These are phyloP conservation scores for Pachypsylla venusta DNA, from an alignment of 1,140 invertebrate species.

Conservation along the genomic window DNA sequence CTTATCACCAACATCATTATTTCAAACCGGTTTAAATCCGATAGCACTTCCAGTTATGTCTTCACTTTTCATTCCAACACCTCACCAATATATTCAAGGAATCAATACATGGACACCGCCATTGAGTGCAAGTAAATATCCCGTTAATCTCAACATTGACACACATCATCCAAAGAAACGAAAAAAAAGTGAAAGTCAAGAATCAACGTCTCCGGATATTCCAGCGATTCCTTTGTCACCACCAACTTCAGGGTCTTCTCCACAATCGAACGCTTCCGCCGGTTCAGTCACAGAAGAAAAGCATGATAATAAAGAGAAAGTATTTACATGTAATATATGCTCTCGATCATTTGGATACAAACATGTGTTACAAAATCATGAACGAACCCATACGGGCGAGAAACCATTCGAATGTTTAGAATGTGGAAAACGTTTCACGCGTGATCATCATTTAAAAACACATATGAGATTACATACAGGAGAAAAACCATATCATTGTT, in stretches of 20 bases:
- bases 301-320: slow-evolving; percentile 48
- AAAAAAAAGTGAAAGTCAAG: neutral
- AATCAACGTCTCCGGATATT: neutral
- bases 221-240: slow-evolving; percentile 13
- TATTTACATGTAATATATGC: slow-evolving; percentile 77
- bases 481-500: slow-evolving; percentile 83
- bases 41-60: slow-evolving; percentile 1
- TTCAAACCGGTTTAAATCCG: neutral
- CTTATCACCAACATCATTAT: neutral
- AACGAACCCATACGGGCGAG: slow-evolving; percentile 90
- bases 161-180: neutral
- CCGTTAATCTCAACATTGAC: neutral
- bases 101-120: slow-evolving; percentile 5
- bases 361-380: slow-evolving; percentile 89
- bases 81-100: neutral
- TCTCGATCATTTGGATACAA: slow-evolving; percentile 82
- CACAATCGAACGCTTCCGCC: slow-evolving; percentile 13
- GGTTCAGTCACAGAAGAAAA: slow-evolving; percentile 8
- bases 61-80: neutral
- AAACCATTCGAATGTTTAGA: slow-evolving; percentile 91
- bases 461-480: slow-evolving; percentile 86
- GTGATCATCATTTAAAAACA: slow-evolving; percentile 89
- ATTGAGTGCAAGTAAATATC: neutral
- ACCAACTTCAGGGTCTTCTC: slow-evolving; percentile 18
- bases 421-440: slow-evolving; percentile 87